phyloP scores from a whole-genome alignment of 1,140 invertebrate species.

The Halyomorpha halys region DNA sequence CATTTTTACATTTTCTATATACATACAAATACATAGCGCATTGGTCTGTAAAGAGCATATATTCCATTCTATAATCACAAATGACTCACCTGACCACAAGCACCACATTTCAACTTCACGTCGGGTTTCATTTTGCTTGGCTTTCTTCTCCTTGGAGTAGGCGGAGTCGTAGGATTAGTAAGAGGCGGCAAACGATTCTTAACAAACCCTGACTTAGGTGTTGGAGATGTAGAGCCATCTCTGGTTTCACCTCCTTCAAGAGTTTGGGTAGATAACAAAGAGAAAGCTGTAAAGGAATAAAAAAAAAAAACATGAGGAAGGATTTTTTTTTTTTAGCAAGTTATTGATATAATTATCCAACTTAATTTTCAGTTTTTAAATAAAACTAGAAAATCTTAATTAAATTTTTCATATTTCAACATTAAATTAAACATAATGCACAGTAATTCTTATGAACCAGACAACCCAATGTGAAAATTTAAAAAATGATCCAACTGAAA shows the following conservation, averaged over 20 bases:
- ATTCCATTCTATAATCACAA: too few relatives aligned
- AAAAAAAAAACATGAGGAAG: not conserved
- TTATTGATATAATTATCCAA: too few relatives aligned
- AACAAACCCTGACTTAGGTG: conserved; percentile 3
- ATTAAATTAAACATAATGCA: too few relatives aligned
- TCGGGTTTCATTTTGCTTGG: conserved; percentile 41
- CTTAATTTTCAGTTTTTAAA: too few relatives aligned
- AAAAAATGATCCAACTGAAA: too few relatives aligned
- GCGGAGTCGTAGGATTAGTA: conserved; percentile 21
- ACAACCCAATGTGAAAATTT: too few relatives aligned
- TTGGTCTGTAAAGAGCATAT: conserved; percentile 19
- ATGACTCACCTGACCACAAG: conserved; percentile 64
- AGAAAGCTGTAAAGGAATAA: conserved; percentile 17
- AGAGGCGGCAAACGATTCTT: conserved; percentile 4
- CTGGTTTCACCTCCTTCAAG: conserved; percentile 19
- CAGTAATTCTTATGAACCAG: too few relatives aligned
- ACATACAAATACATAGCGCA: too few relatives aligned
- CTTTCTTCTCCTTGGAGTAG: conserved; percentile 25
- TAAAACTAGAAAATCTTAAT: too few relatives aligned
- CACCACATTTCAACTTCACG: conserved; percentile 86
- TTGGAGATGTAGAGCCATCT: conserved; percentile 25
- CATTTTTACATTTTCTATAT: too few relatives aligned
- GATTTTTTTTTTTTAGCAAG: too few relatives aligned
- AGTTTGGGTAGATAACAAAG: not conserved
- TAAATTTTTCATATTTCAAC: too few relatives aligned